A percentile compares a stretch with the other conserved stretches of the same genome.
Conservation (phyloP, 1,140 invertebrate species). For the Telenomus remus region DNA sequence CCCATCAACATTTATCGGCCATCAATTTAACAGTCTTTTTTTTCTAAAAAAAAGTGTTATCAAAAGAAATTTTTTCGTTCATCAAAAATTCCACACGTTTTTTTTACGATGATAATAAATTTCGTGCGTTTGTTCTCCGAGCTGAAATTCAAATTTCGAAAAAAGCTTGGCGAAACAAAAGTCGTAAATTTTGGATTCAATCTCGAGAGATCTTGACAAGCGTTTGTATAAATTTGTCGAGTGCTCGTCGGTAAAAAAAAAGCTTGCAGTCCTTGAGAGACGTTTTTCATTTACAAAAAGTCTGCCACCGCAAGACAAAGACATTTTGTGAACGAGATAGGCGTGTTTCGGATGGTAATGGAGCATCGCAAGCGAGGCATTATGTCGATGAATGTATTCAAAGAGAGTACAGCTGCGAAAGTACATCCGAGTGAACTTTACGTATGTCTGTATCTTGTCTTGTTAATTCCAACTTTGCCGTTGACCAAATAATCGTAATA, state of each 20-base stretch:
- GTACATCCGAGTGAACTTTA: slow-evolving; percentile 25
- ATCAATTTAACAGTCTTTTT: too few species aligned
- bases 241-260: slow-evolving; percentile 6
- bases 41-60: too few species aligned
- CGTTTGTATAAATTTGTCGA: slow-evolving; percentile 29
- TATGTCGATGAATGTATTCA: slow-evolving; percentile 49
- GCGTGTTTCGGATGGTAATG: slow-evolving; percentile 46
- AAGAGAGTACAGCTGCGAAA: slow-evolving; percentile 22
- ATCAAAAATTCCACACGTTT: too few species aligned
- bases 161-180: too few species aligned
- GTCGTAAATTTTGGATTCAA: slow-evolving; percentile 9
- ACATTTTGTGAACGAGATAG: slow-evolving; percentile 43
- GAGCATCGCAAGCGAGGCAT: slow-evolving; percentile 35
- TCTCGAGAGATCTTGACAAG: slow-evolving; percentile 4
- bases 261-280: slow-evolving; percentile 3
- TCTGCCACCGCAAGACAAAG: slow-evolving; percentile 44
- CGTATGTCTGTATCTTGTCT: slow-evolving; percentile 19
- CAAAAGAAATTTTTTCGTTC: too few species aligned
- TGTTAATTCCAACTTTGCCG: slow-evolving; percentile 36
- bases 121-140: too few species aligned
- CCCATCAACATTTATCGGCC: too few species aligned
- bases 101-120: too few species aligned
- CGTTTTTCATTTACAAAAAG: slow-evolving; percentile 46
- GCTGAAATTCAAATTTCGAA: too few species aligned
- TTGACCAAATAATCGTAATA: slow-evolving; percentile 36